Evolutionary conservation across 2,797 vertebrate species (phyloP).

Genomic region (Chloroceryle inda): DNA sequence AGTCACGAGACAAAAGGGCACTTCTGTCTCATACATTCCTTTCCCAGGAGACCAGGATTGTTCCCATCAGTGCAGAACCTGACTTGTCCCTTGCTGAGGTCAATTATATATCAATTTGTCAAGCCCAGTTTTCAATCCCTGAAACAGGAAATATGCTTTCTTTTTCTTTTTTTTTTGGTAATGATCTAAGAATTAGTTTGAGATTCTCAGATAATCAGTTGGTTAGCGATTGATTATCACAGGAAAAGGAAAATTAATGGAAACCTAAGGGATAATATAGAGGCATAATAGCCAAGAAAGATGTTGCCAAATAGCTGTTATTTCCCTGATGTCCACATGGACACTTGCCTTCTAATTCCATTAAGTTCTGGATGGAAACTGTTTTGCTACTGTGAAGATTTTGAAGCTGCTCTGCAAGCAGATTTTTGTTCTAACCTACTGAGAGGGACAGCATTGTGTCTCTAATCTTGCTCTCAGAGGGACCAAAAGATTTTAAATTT

Average conservation of each 20-base stretch:
- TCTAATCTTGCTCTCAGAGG: not conserved
- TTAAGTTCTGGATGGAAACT: not conserved
- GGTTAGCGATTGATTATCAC: not conserved
- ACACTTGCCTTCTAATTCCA: not conserved
- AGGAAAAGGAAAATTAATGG: not conserved
- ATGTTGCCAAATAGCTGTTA: not conserved
- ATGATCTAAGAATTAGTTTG: slow-evolving; percentile 38
- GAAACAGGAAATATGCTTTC: slow-evolving; percentile 5
- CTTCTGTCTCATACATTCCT: slow-evolving; percentile 47
- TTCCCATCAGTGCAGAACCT: not conserved
- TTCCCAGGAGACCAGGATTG: slow-evolving; percentile 22
- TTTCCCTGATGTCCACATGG: slow-evolving; percentile 9
- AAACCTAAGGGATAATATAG: not conserved
- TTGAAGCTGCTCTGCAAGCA: not conserved
- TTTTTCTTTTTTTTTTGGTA: not conserved
- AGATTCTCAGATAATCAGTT: slow-evolving; percentile 38
- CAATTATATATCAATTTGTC: slow-evolving; percentile 15
- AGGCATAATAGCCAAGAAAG: not conserved
- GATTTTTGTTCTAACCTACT: not conserved
- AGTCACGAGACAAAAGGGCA: slow-evolving; percentile 42
- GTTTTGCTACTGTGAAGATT: not conserved
- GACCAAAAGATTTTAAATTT: not conserved
- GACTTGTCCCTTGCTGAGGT: not conserved
- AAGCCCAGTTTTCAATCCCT: slow-evolving; percentile 40
- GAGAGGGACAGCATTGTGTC: not conserved